These are phyloP conservation scores for Chalcosyrphus nemorum DNA, from an alignment of 2,888 invertebrate species.

Conservation along the genomic window DNA sequence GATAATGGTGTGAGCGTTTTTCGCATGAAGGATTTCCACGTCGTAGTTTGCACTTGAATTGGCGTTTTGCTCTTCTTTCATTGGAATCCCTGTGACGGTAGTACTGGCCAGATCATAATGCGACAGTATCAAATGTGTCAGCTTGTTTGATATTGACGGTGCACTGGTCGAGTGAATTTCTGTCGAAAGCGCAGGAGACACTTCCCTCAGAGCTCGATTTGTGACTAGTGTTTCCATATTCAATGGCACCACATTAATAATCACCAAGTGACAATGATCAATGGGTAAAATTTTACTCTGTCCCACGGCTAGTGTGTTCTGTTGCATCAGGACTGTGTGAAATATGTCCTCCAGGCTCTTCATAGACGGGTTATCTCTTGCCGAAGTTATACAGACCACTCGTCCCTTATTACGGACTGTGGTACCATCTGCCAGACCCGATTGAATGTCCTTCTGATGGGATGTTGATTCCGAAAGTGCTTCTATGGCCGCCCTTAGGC, in stretches of 20 bases:
- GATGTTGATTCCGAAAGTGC: constrained; percentile 84
- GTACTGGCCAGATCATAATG: constrained; percentile 97
- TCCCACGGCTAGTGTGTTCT: constrained; percentile 88
- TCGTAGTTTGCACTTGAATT: constrained; percentile 99
- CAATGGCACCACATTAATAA: constrained; percentile 93
- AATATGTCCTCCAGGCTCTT: constrained; percentile 94
- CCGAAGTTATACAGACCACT: constrained; percentile 95
- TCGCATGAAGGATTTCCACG: constrained; percentile 97
- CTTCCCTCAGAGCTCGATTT: constrained; percentile 87
- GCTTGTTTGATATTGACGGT: constrained; percentile 87
- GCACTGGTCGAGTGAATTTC: constrained; percentile 92
- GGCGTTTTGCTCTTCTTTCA: constrained; percentile 99
- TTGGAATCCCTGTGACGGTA: constrained; percentile 98
- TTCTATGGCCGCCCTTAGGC: constrained; percentile 93
- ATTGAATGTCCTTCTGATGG: constrained; percentile 55
- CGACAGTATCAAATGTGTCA: constrained; percentile 89
- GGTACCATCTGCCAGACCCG: constrained; percentile 38
- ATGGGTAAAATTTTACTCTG: constrained; percentile 87
- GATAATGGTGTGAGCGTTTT: constrained; percentile 92
- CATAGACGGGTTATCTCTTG: constrained; percentile 93
- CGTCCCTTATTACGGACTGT: constrained; percentile 84
- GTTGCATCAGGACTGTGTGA: constrained; percentile 89
- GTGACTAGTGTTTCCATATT: constrained; percentile 90
- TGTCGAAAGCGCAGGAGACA: constrained; percentile 88
- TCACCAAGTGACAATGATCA: constrained; percentile 94